Conservation (phyloP, 2,797 vertebrate species). For the Ispidina picta region DNA sequence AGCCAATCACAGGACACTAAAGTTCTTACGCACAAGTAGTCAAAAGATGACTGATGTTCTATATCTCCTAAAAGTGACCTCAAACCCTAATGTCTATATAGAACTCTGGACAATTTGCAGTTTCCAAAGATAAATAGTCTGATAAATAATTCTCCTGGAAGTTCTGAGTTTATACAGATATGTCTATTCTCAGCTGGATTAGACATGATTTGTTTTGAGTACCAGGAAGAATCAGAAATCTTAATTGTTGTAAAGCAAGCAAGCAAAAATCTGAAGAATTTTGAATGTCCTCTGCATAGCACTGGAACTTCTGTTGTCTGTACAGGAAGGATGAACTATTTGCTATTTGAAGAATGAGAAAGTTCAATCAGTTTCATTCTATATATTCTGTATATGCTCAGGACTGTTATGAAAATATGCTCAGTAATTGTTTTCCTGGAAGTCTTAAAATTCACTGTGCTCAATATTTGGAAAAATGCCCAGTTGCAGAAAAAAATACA, state of each 20-base stretch:
- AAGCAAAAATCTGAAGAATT: neutral
- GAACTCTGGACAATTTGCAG: neutral
- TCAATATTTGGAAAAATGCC: neutral
- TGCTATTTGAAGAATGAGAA: neutral
- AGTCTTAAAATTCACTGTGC: neutral
- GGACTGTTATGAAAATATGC: neutral
- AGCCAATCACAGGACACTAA: neutral
- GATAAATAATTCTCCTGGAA: neutral
- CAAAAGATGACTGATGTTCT: neutral
- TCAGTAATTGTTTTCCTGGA: neutral
- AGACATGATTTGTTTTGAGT: neutral
- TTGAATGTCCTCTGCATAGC: neutral
- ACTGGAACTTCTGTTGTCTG: neutral
- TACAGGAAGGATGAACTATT: neutral
- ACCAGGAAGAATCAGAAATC: neutral
- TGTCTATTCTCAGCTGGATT: neutral
- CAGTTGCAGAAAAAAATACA: neutral
- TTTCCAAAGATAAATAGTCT: neutral
- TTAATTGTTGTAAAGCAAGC: neutral
- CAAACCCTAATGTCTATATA: neutral
- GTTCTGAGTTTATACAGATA: neutral
- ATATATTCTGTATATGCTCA: neutral
- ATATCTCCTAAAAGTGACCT: neutral
- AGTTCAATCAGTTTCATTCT: neutral
- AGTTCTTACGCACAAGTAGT: neutral